These are phyloP conservation scores for Cryptus armator DNA, from an alignment of 2,888 invertebrate species.

Conservation along the genomic window DNA sequence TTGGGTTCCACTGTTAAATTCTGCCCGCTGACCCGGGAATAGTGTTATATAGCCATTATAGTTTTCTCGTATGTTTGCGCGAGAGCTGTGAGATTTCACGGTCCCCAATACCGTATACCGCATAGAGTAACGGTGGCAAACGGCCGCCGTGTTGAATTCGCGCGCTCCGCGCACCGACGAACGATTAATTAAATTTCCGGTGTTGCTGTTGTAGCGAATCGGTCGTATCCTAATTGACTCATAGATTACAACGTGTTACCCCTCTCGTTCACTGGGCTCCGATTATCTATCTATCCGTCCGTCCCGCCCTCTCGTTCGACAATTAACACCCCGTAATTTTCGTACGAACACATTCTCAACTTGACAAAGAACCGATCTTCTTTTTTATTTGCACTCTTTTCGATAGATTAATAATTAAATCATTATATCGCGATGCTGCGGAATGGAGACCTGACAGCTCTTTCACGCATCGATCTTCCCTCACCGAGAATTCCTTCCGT, in stretches of 20 bases:
- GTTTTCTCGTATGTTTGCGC: slow-evolving; percentile 32
- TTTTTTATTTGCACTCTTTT: neutral
- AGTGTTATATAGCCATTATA: slow-evolving; percentile 1
- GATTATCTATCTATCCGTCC: slow-evolving; percentile 57
- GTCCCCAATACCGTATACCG: slow-evolving; percentile 19
- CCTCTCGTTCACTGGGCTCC: slow-evolving; percentile 13
- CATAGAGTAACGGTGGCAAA: neutral
- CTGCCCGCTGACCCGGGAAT: slow-evolving; percentile 19
- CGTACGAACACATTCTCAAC: slow-evolving; percentile 11
- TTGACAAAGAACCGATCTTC: neutral
- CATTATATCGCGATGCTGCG: neutral
- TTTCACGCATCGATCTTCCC: slow-evolving; percentile 3
- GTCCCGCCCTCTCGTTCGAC: slow-evolving; percentile 30
- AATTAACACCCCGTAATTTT: slow-evolving; percentile 61
- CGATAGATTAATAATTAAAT: neutral
- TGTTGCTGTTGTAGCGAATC: slow-evolving; percentile 55
- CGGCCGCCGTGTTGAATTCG: slow-evolving; percentile 51
- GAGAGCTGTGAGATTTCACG: slow-evolving; percentile 44
- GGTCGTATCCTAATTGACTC: slow-evolving; percentile 63
- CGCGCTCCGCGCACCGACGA: slow-evolving; percentile 31
- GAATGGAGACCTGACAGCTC: neutral
- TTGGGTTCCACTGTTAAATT: slow-evolving; percentile 47
- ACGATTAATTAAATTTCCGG: slow-evolving; percentile 67
- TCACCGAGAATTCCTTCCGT: neutral
- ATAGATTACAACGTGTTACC: slow-evolving; percentile 63